Percentiles rank a stretch among this genome's conserved stretches.
These are phyloP conservation scores for Pyrochroa serraticornis DNA, from an alignment of 2,888 invertebrate genomes.

Conservation along the genomic window DNA sequence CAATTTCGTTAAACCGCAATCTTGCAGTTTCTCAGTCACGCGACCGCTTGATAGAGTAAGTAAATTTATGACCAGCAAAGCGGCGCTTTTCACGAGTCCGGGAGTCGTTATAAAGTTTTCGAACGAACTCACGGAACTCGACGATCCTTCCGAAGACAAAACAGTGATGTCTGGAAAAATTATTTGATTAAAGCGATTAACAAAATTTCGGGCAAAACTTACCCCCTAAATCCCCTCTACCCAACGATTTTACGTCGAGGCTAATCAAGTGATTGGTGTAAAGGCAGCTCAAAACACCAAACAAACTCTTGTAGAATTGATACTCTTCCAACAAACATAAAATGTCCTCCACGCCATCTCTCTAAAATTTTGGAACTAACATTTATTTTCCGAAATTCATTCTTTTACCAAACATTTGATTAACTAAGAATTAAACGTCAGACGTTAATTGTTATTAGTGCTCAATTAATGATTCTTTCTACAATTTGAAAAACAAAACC, in stretches of 20 bases:
- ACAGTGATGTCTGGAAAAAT: not conserved
- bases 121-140: slow-evolving; percentile 16
- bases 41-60: slow-evolving; percentile 55
- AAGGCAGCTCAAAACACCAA: slow-evolving; percentile 41
- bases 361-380: not conserved
- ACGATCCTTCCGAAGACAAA: slow-evolving; percentile 30
- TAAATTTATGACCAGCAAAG: slow-evolving; percentile 58
- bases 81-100: slow-evolving; percentile 56
- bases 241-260: slow-evolving; percentile 16
- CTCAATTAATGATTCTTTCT: no score
- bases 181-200: not conserved
- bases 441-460: no score
- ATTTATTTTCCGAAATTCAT: not conserved
- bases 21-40: slow-evolving; percentile 55
- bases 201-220: not conserved
- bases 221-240: not conserved
- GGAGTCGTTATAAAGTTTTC: slow-evolving; percentile 53
- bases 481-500: no score
- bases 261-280: slow-evolving; percentile 36
- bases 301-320: slow-evolving; percentile 48
- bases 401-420: no score
- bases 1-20: slow-evolving; percentile 59
- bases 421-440: no score
- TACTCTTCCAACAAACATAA: slow-evolving; percentile 43
- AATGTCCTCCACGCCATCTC: slow-evolving; percentile 7